phyloP scores from a whole-genome alignment of 2,888 invertebrate species.

The Agrotis segetum region DNA sequence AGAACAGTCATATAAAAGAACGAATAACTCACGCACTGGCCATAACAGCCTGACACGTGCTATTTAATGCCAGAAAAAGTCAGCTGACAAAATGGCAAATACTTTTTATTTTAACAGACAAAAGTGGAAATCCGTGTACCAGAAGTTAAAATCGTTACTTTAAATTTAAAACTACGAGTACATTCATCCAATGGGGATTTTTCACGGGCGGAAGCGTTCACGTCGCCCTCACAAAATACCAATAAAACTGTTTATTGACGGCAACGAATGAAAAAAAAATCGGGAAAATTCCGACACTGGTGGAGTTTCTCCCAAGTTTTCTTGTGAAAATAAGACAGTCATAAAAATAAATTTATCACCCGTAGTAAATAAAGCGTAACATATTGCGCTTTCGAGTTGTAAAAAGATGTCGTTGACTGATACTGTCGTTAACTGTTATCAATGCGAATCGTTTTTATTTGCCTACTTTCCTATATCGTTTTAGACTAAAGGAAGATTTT shows the following conservation, averaged over 20 bases:
- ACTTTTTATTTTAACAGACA: conserved; percentile 12
- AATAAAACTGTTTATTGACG: conserved; percentile 85
- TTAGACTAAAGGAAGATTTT: background rate
- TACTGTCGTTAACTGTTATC: conserved; percentile 75
- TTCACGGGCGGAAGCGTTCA: conserved; percentile 56
- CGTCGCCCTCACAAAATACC: conserved; percentile 70
- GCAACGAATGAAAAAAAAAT: conserved; percentile 74
- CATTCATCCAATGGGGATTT: conserved; percentile 44
- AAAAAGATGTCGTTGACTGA: conserved; percentile 79
- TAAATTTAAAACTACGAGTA: conserved; percentile 47
- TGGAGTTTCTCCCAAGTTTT: conserved; percentile 72
- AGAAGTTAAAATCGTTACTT: conserved; percentile 44
- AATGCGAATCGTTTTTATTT: conserved; percentile 61
- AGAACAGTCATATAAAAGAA: background rate
- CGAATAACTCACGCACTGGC: too few relatives aligned
- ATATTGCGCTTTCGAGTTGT: conserved; percentile 82
- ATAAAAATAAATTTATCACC: conserved; percentile 87
- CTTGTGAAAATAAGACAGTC: conserved; percentile 86
- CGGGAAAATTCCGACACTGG: conserved; percentile 74
- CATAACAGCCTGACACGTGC: background rate
- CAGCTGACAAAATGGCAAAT: background rate
- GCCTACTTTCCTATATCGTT: background rate
- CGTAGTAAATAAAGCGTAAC: conserved; percentile 87
- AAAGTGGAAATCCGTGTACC: conserved; percentile 50
- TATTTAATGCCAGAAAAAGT: background rate